These are phyloP conservation scores for Mya arenaria DNA, from an alignment of 1,140 invertebrate species.

Conservation along the genomic window DNA sequence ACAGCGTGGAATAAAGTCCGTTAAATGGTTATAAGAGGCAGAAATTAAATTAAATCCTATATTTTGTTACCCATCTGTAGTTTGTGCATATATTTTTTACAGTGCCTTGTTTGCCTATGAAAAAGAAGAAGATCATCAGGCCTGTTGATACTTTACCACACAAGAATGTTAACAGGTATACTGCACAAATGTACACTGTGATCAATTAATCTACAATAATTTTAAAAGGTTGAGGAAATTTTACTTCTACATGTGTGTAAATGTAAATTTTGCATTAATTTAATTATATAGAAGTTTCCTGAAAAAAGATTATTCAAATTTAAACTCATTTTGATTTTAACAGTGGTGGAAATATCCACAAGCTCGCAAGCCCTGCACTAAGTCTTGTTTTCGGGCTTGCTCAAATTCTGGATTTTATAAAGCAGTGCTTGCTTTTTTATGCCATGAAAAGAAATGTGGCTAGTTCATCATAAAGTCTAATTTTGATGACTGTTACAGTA, in stretches of 20 bases:
- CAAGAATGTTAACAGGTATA: conserved; percentile 47
- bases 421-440: background rate
- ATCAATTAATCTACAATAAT: too few relatives aligned
- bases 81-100: too few relatives aligned
- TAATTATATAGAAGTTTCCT: too few relatives aligned
- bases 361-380: background rate
- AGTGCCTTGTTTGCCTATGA: conserved; percentile 46
- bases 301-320: too few relatives aligned
- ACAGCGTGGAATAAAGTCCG: too few relatives aligned
- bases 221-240: too few relatives aligned
- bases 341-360: background rate
- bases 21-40: too few relatives aligned
- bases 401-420: background rate
- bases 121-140: conserved; percentile 13
- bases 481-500: background rate
- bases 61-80: too few relatives aligned
- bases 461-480: background rate
- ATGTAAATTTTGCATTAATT: too few relatives aligned
- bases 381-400: background rate
- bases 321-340: background rate
- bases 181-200: too few relatives aligned
- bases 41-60: too few relatives aligned
- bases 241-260: too few relatives aligned
- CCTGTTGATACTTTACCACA: conserved; percentile 26
- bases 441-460: background rate